Evolutionary conservation across 2,888 invertebrate species (phyloP), one percentile per base, ranked within the genome.

Genomic region (Trichopria drosophilae): DNA sequence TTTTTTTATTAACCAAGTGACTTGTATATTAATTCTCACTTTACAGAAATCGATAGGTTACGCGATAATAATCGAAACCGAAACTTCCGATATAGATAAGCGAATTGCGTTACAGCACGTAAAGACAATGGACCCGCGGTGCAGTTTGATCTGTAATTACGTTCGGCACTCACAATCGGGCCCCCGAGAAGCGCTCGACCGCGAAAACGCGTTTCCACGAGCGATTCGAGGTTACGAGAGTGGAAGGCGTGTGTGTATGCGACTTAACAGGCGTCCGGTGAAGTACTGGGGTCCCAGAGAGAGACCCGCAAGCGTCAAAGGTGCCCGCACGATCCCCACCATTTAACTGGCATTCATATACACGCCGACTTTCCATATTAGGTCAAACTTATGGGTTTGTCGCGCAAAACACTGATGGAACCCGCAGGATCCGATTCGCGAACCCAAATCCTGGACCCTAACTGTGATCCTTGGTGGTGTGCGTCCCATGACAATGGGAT

Each of bases 321-420:
- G 63, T 65, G 61, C 59, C 60, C 63, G 59, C 62, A 49, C n/a
- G 64, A 66, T 65, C 69, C 67, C 69, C 68, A 64, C 67, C 66
- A 65, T 43, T 22, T 29, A 37, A n/a, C 15, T 42, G 53, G 22
- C 63, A 66, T 67, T 67, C 63, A 64, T 63, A 61, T 64, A 60
- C 55, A 59, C 56, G 61, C 60, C 61, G 57, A 32, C 54, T 60
- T 66, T 63, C 75, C 75, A 73, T 75, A 75, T 75, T 75, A 75
- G 74, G 75, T 69, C 67, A 75, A 75, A 72, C 72, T 70, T 70
- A 68, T 70, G 68, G 67, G 65, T 68, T 73, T 73, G 70, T 71
- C 68, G 67, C 67, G 65, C n/a, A n/a, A n/a, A n/a, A n/a, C n/a
- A n/a, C n/a, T n/a, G n/a, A n/a, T n/a, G n/a, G n/a, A n/a, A n/a